Evolutionary conservation across 2,113 vertebrate species (phyloP), one percentile per base, ranked within the genome.

Genomic region (Macrotus californicus): DNA sequence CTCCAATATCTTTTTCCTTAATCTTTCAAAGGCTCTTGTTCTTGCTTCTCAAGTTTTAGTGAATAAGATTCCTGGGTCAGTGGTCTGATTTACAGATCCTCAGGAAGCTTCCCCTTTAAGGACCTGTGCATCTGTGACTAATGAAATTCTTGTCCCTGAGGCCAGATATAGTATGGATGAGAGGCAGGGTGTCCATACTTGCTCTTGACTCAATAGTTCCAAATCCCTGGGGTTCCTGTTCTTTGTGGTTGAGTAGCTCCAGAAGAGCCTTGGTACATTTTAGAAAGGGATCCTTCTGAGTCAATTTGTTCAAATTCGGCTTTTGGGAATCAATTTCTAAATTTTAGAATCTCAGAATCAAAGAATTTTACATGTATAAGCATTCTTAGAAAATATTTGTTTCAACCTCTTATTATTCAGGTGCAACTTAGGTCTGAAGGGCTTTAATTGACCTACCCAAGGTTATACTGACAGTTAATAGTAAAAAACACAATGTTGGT

Each of bases 41-140:
- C 75, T 90, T 72, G 11, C 22, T 77, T 84, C 70, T 66, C 70
- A 96, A 36, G 69, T 93, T 95, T 84, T 54, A 66, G 39, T 77
- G 41, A 80, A 67, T 39, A 54, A 81, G 56, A 50, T 36, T 52
- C 31, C 12, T 64, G 26, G 8, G 39, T 41, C 64, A 89, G 77
- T 46, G 46, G 69, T 66, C 76, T 39, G 85, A 41, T 50, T 21
- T 75, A 4, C 16, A 76, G n/a, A 66, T 34, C 39, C 76, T 61
- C 18, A 9, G 64, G 31, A 48, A 56, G 46, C 54, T 16, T 13
- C 43, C n/a, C 8, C 84, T 43, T 80, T 75, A 84, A 77, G 61
- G 56, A 75, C 31, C 46, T 46, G 6, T 54, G 59, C 22, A 3
- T 76, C 7, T 29, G 31, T 36, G 72, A 80, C 26, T 19, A 56